Evolutionary conservation across 2,888 invertebrate species (phyloP).

Genomic region (Eilema caniola): DNA sequence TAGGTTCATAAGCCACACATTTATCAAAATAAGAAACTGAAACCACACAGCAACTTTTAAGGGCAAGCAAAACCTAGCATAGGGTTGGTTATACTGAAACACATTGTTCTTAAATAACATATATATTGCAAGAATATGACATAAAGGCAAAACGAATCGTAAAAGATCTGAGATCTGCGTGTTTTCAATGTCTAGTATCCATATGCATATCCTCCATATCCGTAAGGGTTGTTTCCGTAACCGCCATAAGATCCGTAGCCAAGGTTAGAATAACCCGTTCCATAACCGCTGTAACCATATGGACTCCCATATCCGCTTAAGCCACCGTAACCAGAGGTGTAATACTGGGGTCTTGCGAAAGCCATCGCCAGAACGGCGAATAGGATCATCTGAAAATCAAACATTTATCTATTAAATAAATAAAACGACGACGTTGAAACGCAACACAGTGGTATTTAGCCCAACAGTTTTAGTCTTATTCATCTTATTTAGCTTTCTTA

Average conservation of each 20-base stretch:
- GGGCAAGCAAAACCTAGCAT: neutral
- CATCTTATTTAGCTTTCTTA: too few species aligned
- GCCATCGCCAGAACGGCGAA: constrained; percentile 80
- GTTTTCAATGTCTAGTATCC: constrained; percentile 65
- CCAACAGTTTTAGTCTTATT: neutral
- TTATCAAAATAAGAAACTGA: too few species aligned
- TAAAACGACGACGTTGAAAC: neutral
- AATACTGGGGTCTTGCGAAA: constrained; percentile 79
- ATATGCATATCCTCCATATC: constrained; percentile 71
- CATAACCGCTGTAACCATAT: constrained; percentile 72
- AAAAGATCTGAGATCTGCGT: neutral
- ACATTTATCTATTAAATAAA: neutral
- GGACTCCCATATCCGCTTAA: constrained; percentile 63
- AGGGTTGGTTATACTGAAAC: neutral
- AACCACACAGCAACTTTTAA: too few species aligned
- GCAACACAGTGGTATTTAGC: neutral
- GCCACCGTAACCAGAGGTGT: constrained; percentile 68
- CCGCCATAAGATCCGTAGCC: constrained; percentile 69
- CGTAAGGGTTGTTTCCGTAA: constrained; percentile 72
- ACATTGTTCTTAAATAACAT: constrained; percentile 28
- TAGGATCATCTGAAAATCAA: constrained; percentile 75
- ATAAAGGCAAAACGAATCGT: constrained; percentile 37
- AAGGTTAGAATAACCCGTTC: constrained; percentile 72
- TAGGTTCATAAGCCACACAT: too few species aligned
- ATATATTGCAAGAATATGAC: constrained; percentile 40